These are phyloP conservation scores for Eurypyga helias DNA, from an alignment of 2,113 vertebrate species.

Conservation along the genomic window DNA sequence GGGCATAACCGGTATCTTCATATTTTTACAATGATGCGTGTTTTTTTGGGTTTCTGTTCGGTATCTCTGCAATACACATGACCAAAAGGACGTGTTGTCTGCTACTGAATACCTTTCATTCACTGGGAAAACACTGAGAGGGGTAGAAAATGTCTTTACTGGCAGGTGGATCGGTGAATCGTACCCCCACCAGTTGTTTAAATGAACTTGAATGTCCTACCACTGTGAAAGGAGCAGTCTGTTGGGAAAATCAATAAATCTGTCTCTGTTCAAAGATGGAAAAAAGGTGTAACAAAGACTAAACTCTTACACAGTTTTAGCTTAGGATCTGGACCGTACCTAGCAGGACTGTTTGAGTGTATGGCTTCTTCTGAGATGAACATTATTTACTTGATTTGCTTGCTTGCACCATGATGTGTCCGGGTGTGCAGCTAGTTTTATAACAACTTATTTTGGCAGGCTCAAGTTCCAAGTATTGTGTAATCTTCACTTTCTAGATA, in stretches of 20 bases:
- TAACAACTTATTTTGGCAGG: constrained; percentile 34
- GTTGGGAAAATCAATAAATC: not conserved
- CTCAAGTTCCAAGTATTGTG: constrained; percentile 20
- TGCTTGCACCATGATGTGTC: not conserved
- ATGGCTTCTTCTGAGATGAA: not conserved
- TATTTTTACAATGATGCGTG: not conserved
- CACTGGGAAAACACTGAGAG: not conserved
- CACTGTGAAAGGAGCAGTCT: not conserved
- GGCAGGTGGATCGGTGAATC: not conserved
- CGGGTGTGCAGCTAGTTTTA: not conserved
- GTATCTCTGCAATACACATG: not conserved
- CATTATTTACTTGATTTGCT: not conserved
- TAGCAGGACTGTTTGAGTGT: not conserved
- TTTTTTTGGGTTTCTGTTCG: not conserved
- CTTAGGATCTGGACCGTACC: not conserved
- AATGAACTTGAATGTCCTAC: not conserved
- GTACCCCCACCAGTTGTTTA: not conserved
- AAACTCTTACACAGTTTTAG: not conserved
- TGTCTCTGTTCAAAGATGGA: not conserved
- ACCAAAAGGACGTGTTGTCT: not conserved
- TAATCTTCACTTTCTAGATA: constrained; percentile 20
- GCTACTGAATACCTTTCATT: not conserved
- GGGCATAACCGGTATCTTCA: not conserved
- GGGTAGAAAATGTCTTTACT: not conserved
- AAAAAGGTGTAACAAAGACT: not conserved